phyloP scores from a whole-genome alignment of 2,888 invertebrate genomes.

The Callimorpha dominula region DNA sequence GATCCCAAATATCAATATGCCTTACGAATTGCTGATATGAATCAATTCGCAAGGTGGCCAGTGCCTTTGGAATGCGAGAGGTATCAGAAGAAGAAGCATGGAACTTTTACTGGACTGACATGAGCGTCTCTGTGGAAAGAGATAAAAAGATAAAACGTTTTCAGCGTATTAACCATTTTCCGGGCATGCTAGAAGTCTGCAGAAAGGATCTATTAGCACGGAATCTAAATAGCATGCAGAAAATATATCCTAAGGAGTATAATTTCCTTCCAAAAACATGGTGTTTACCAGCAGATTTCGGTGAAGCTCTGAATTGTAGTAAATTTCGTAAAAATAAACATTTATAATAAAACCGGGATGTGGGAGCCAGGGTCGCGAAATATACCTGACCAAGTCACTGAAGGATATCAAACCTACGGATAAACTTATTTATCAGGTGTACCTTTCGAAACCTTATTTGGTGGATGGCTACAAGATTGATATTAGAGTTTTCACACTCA shows the following conservation, averaged over 20 bases:
- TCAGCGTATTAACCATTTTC: constrained; percentile 97
- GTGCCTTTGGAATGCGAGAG: constrained; percentile 91
- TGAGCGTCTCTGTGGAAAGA: constrained; percentile 93
- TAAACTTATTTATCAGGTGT: constrained; percentile 94
- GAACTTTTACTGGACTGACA: constrained; percentile 97
- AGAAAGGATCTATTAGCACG: constrained; percentile 95
- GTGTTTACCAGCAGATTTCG: constrained; percentile 96
- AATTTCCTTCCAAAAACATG: constrained; percentile 97
- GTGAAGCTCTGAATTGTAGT: constrained; percentile 91
- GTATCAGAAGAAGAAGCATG: constrained; percentile 93
- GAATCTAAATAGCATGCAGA: constrained; percentile 96
- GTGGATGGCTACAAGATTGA: constrained; percentile 98
- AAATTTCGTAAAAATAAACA: constrained; percentile 90
- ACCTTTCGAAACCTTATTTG: constrained; percentile 90
- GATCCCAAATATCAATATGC: constrained; percentile 88
- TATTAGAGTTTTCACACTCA: constrained; percentile 94
- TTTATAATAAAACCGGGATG: constrained; percentile 97
- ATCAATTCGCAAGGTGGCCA: constrained; percentile 90
- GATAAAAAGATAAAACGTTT: constrained; percentile 97
- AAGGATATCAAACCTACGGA: constrained; percentile 93
- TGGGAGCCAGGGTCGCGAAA: constrained; percentile 96
- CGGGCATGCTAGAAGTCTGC: constrained; percentile 95
- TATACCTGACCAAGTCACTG: constrained; percentile 93
- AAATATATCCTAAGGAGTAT: constrained; percentile 95
- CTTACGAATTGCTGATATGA: constrained; percentile 91